Conservation (phyloP, 2,113 vertebrate genomes). For the Microcebus griseorufus region DNA sequence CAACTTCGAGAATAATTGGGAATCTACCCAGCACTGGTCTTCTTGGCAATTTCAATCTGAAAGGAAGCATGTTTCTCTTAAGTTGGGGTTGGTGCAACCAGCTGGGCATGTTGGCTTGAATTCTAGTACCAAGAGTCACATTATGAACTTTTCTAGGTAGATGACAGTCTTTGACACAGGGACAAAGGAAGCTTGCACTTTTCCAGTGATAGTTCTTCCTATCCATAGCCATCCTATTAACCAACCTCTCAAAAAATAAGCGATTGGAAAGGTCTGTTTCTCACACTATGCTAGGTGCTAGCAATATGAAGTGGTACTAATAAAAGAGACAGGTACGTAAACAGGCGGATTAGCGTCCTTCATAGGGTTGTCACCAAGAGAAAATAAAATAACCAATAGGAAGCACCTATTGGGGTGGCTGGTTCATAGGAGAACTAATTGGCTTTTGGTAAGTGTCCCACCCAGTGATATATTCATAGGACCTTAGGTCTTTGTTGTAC, state of each 20-base stretch:
- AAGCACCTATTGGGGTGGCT: neutral
- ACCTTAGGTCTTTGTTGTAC: neutral
- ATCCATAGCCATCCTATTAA: neutral
- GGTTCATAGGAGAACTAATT: neutral
- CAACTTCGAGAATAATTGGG: neutral
- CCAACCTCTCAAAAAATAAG: neutral
- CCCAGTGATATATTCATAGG: neutral
- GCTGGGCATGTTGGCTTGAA: neutral
- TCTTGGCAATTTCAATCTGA: neutral
- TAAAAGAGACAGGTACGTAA: neutral
- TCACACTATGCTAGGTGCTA: neutral
- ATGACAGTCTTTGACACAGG: neutral
- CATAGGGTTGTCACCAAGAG: neutral
- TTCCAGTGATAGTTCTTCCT: neutral
- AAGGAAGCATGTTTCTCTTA: neutral
- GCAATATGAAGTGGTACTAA: neutral
- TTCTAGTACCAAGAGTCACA: neutral
- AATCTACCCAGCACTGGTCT: neutral
- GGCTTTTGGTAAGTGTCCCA: neutral
- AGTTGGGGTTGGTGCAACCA: neutral
- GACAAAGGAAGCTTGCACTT: neutral
- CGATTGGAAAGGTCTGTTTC: neutral
- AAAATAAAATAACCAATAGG: neutral
- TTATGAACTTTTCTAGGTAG: neutral
- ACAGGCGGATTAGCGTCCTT: neutral